These are phyloP conservation scores for Chromobotia macracanthus DNA, from an alignment of 2,797 vertebrate species.

Conservation along the genomic window DNA sequence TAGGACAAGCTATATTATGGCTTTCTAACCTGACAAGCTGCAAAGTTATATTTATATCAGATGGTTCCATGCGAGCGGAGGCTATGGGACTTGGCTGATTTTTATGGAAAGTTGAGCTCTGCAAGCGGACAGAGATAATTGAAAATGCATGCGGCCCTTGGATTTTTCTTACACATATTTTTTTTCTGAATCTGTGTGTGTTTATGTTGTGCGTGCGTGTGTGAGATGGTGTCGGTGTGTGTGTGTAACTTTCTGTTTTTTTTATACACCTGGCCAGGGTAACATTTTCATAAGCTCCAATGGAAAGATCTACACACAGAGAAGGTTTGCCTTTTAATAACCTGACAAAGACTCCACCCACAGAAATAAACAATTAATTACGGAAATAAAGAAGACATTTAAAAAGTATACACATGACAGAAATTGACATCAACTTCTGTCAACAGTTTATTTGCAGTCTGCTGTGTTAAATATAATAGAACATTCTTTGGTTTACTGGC, in stretches of 20 bases:
- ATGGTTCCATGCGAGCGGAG: conserved; percentile 73
- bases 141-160: conserved; percentile 67
- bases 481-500: background rate
- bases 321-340: conserved; percentile 63
- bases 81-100: conserved; percentile 69
- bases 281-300: conserved; percentile 65
- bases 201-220: conserved; percentile 34
- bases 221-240: conserved; percentile 17
- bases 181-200: conserved; percentile 40
- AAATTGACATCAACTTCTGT: background rate
- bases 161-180: conserved; percentile 55
- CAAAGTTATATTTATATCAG: conserved; percentile 77
- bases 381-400: conserved; percentile 65
- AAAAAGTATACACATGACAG: conserved; percentile 55
- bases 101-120: conserved; percentile 66
- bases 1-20: conserved; percentile 73
- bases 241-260: conserved; percentile 55
- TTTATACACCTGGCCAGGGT: conserved; percentile 53
- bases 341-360: conserved; percentile 61
- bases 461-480: background rate
- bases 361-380: conserved; percentile 73
- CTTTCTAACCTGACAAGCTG: conserved; percentile 76
- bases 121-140: conserved; percentile 63
- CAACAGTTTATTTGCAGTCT: background rate
- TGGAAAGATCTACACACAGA: conserved; percentile 71